Conservation (phyloP, 1,140 invertebrate species). For the Acarapis woodi region DNA sequence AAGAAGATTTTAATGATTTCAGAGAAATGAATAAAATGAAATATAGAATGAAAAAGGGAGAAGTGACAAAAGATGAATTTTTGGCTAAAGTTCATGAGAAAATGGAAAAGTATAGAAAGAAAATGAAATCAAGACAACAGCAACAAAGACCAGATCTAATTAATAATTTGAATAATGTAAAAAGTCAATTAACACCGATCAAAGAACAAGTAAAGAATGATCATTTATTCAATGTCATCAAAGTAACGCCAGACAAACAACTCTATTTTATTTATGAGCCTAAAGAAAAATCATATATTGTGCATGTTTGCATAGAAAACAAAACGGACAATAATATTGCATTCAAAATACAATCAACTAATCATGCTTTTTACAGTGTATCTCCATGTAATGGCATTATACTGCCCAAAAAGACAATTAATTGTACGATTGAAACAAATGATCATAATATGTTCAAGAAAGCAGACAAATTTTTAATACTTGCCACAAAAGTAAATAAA, state of each 20-base stretch:
- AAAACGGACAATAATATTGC: neutral
- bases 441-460: neutral
- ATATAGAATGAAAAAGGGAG: no score
- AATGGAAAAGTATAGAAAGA: neutral
- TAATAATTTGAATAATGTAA: neutral
- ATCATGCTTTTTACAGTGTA: conserved; percentile 2
- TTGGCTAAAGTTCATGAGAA: no score
- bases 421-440: neutral
- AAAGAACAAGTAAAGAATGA: no score
- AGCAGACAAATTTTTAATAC: neutral
- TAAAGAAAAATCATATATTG: neutral
- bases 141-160: neutral
- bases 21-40: no score
- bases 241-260: neutral
- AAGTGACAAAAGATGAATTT: no score
- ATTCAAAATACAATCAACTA: conserved; percentile 8
- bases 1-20: neutral
- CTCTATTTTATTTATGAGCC: neutral
- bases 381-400: conserved; percentile 2
- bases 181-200: neutral
- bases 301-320: neutral
- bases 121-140: neutral
- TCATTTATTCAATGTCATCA: no score
- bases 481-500: neutral
- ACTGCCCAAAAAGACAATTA: neutral